phyloP scores from a whole-genome alignment of 2,113 vertebrate species.

The Conger conger region DNA sequence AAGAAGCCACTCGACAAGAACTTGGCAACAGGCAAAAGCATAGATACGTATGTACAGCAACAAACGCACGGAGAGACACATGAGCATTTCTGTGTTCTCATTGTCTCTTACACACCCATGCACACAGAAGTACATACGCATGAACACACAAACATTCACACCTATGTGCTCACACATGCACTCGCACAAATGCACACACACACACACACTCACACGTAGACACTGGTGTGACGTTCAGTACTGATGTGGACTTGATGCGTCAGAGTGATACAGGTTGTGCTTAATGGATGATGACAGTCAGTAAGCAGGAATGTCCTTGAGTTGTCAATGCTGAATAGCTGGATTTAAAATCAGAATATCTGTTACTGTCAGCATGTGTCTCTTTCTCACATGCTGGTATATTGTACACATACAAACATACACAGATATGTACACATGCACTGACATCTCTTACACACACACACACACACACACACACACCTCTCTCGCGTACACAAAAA shows the following conservation, averaged over 20 bases:
- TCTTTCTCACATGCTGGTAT: neutral
- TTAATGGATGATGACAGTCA: neutral
- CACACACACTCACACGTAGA: conserved; percentile 14
- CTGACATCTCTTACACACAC: neutral
- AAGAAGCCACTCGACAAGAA: neutral
- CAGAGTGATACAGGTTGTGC: neutral
- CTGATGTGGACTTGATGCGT: no score
- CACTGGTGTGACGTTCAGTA: neutral
- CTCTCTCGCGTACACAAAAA: no score
- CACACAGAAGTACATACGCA: neutral
- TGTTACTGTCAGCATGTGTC: neutral
- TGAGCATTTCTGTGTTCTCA: conserved; percentile 6
- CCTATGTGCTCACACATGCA: conserved; percentile 16
- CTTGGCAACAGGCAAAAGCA: no score
- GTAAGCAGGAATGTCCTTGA: conserved; percentile 15
- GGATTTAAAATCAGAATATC: neutral
- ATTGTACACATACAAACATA: neutral
- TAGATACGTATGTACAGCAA: no score
- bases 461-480: neutral
- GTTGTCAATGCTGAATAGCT: neutral
- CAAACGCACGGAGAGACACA: no score
- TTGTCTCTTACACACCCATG: neutral
- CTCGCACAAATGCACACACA: neutral
- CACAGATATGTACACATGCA: neutral
- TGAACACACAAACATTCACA: neutral